Conservation (phyloP, 2,888 invertebrate genomes). For the Leistus spinibarbis region DNA sequence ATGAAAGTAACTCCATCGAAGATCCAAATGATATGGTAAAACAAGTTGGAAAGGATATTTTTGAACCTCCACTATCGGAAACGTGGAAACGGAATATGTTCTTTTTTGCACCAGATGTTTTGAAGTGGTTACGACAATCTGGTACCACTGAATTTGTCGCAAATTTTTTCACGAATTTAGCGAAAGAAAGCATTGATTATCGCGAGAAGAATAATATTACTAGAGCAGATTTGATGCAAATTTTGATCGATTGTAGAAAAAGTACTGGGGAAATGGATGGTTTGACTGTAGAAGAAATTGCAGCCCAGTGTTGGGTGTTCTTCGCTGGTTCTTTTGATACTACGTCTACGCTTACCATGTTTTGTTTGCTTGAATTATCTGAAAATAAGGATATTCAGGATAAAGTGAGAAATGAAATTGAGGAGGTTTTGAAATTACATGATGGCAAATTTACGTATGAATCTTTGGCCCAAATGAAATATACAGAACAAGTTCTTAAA, state of each 20-base stretch:
- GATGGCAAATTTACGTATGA: conserved; percentile 26
- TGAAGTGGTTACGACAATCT: conserved; percentile 5
- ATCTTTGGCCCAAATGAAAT: conserved; percentile 21
- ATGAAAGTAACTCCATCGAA: conserved; percentile 19
- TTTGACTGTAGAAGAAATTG: conserved; percentile 21
- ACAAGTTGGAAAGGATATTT: conserved; percentile 26
- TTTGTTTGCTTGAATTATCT: conserved; percentile 27
- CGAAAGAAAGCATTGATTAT: conserved; percentile 4
- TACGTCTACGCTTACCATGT: conserved; percentile 9
- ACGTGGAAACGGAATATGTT: conserved; percentile 11
- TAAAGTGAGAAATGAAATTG: conserved; percentile 25
- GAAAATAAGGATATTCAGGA: conserved; percentile 12
- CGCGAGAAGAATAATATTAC: conserved; percentile 17
- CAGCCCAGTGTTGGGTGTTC: conserved; percentile 25
- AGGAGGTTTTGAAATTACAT: conserved; percentile 8
- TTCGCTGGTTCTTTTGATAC: conserved; percentile 28
- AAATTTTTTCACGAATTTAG: conserved; percentile 22
- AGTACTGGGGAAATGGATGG: neutral
- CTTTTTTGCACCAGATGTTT: conserved; percentile 19
- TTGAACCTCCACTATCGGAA: conserved; percentile 14
- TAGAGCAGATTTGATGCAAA: conserved; percentile 27
- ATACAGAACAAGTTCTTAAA: conserved; percentile 13
- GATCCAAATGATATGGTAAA: conserved; percentile 8
- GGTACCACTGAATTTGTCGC: conserved; percentile 10
- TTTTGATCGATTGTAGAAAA: conserved; percentile 16